Evolutionary conservation across 35 echinoderm and acorn worm genomes (phyloP).

Genomic region (Patiria miniata): DNA sequence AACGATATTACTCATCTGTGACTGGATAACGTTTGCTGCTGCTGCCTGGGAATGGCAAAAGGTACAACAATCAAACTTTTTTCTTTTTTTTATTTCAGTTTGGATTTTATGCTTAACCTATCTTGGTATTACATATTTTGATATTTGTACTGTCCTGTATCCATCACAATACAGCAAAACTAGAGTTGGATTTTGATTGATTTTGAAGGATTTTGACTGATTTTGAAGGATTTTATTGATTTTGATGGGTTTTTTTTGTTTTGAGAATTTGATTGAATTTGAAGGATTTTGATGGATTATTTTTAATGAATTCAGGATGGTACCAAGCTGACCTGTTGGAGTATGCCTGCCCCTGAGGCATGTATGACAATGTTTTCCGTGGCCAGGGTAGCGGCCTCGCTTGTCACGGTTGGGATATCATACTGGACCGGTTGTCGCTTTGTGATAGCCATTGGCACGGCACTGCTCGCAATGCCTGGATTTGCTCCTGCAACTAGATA

Average conservation of each 20-base stretch:
- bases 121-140: too few relatives aligned
- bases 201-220: too few relatives aligned
- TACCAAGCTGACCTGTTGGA: constrained; percentile 20
- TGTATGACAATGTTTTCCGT: constrained; percentile 1
- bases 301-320: too few relatives aligned
- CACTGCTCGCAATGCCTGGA: background rate
- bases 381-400: background rate
- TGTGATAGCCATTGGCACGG: background rate
- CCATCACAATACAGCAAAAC: too few relatives aligned
- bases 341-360: background rate
- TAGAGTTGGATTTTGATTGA: too few relatives aligned
- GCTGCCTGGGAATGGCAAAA: background rate
- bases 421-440: background rate
- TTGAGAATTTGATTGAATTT: too few relatives aligned
- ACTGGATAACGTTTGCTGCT: background rate
- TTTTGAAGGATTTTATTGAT: too few relatives aligned
- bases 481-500: background rate
- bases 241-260: too few relatives aligned
- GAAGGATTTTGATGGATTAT: too few relatives aligned
- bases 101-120: background rate
- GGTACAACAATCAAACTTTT: background rate
- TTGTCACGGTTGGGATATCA: background rate
- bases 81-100: background rate
- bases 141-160: too few relatives aligned
- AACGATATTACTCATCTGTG: background rate